Percentiles rank a stretch among this genome's conserved stretches.
These are phyloP conservation scores for Brachionus koreanus DNA, from an alignment of 1,140 invertebrate species.

Conservation along the genomic window DNA sequence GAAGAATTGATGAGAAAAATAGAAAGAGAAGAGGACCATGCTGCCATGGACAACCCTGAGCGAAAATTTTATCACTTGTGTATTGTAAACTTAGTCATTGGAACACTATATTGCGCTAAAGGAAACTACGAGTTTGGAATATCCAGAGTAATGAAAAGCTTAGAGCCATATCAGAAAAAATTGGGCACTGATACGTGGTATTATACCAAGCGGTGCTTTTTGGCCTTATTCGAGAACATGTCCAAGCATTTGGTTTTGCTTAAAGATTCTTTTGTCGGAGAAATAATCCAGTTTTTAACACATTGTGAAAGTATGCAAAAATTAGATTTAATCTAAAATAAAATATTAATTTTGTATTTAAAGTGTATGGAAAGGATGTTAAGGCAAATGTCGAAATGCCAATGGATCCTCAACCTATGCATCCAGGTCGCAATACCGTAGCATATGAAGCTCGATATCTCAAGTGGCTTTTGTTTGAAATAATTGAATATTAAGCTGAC, in stretches of 20 bases:
- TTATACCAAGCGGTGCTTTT: slow-evolving; percentile 88
- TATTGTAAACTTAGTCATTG: slow-evolving; percentile 97
- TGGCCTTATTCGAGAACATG: slow-evolving; percentile 85
- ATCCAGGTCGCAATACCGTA: slow-evolving; percentile 82
- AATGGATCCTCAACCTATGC: slow-evolving; percentile 68
- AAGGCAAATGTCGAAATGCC: slow-evolving; percentile 76
- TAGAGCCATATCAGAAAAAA: slow-evolving; percentile 92
- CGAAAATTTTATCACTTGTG: slow-evolving; percentile 94
- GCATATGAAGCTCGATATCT: slow-evolving; percentile 82
- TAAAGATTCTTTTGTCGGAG: slow-evolving; percentile 78
- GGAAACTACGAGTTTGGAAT: slow-evolving; percentile 99
- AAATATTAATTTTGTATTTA: background rate
- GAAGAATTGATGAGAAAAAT: slow-evolving; percentile 98
- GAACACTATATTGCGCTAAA: slow-evolving; percentile 93
- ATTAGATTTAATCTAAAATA: background rate
- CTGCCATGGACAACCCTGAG: slow-evolving; percentile 82
- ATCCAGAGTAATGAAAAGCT: slow-evolving; percentile 88
- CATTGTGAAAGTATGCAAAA: slow-evolving; percentile 70
- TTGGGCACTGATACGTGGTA: slow-evolving; percentile 94
- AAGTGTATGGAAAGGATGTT: slow-evolving; percentile 78
- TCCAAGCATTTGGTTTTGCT: slow-evolving; percentile 84
- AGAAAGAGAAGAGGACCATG: slow-evolving; percentile 90
- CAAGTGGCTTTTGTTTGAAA: slow-evolving; percentile 72
- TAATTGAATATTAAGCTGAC: slow-evolving; percentile 49
- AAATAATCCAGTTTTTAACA: slow-evolving; percentile 85